Evolutionary conservation across 1,140 invertebrate species (phyloP), one percentile per base, ranked within the genome.

Genomic region (Probaryconus sp.): DNA sequence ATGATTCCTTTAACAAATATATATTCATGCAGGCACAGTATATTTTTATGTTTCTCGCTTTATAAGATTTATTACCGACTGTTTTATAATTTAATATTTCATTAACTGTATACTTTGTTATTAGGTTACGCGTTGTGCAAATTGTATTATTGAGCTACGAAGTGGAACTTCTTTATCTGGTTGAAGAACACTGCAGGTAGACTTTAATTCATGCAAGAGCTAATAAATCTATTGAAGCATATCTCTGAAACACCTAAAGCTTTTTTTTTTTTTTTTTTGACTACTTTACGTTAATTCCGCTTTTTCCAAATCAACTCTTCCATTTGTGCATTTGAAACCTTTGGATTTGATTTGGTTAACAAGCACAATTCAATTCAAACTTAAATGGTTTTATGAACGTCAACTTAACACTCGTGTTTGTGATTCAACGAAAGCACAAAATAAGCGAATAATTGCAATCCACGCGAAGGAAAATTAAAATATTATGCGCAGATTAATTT

Each of bases 301-400:
- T n/a, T 38, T 48, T 56, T 74, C 51, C 80, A 81, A 81, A 81
- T 81, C 78, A 81, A 81, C 79, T 78, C 74, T 67, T 74, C 13
- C 76, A 47, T 38, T 76, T 72, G 61, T 20, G 42, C 58, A 28
- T 73, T 68, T 48, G 42, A 61, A 69, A 26, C 18, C 35, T 58
- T 67, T n/a, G n/a, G n/a, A n/a, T n/a, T n/a, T n/a, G n/a, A n/a
- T n/a, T n/a, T n/a, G n/a, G n/a, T n/a, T n/a, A n/a, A n/a, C n/a
- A n/a, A n/a, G n/a, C n/a, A n/a, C n/a, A n/a, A n/a, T n/a, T n/a
- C n/a, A n/a, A n/a, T n/a, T n/a, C n/a, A n/a, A n/a, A n/a, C n/a
- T n/a, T n/a, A n/a, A n/a, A n/a, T n/a, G n/a, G n/a, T n/a, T n/a
- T n/a, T n/a, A n/a, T n/a, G n/a, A n/a, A n/a, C n/a, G n/a, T n/a